Conservation (phyloP, 2,888 invertebrate genomes). For the Hydraecia micacea region DNA sequence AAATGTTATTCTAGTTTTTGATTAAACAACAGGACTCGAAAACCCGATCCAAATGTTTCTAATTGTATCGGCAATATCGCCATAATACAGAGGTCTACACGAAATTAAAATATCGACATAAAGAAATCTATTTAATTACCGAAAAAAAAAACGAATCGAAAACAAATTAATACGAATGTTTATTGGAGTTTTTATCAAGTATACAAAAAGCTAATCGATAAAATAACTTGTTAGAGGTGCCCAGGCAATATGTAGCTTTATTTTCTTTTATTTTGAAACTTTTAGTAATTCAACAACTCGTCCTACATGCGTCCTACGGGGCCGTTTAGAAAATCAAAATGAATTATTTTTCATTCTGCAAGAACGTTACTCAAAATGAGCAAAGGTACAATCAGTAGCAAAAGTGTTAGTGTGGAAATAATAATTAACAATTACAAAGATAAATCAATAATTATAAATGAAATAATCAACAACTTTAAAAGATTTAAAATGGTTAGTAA, state of each 20-base stretch:
- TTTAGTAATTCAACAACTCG: background rate
- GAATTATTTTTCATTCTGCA: too few species aligned
- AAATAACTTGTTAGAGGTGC: slow-evolving; percentile 12
- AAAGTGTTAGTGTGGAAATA: too few species aligned
- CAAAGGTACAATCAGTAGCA: too few species aligned
- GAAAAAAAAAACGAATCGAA: slow-evolving; percentile 50
- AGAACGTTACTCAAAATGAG: too few species aligned
- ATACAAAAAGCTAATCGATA: slow-evolving; percentile 53
- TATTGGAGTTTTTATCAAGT: slow-evolving; percentile 54
- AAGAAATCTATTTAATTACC: slow-evolving; percentile 23
- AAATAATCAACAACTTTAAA: too few species aligned
- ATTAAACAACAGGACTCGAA: slow-evolving; percentile 1
- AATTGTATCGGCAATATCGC: background rate
- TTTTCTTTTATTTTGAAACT: background rate
- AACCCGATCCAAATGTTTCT: background rate
- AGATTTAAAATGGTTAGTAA: too few species aligned
- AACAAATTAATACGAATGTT: slow-evolving; percentile 58
- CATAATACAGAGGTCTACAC: background rate
- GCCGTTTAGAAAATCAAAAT: too few species aligned
- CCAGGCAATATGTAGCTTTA: background rate
- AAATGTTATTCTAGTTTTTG: background rate
- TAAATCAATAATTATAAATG: too few species aligned
- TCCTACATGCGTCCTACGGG: too few species aligned
- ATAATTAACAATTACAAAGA: too few species aligned
- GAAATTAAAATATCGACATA: background rate